Evolutionary conservation across 2,888 invertebrate genomes (phyloP).

Genomic region (Standfussiana lucernea): DNA sequence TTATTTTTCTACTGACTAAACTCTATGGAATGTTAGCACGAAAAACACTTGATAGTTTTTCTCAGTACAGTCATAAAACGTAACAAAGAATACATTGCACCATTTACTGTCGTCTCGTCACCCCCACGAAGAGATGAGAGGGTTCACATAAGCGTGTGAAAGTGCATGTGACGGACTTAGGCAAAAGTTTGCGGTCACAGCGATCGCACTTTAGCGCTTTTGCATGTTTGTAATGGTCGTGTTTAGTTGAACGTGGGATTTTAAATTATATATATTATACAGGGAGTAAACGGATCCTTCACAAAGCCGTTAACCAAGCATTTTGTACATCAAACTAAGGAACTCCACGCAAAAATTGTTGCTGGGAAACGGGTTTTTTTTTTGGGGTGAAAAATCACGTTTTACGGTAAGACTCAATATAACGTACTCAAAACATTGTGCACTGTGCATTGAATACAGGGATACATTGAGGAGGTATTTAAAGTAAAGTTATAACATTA

Average conservation of each 20-base stretch:
- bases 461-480: too few relatives aligned
- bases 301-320: too few relatives aligned
- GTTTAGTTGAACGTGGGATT: conserved; percentile 20
- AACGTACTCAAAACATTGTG: too few relatives aligned
- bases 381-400: too few relatives aligned
- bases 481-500: too few relatives aligned
- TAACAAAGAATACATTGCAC: background rate
- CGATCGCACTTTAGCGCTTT: conserved; percentile 14
- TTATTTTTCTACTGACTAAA: background rate
- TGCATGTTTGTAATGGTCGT: conserved; percentile 29
- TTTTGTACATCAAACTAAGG: too few relatives aligned
- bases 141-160: conserved; percentile 34
- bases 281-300: too few relatives aligned
- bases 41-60: background rate
- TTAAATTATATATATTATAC: background rate
- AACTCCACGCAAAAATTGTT: too few relatives aligned
- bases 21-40: background rate
- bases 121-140: background rate
- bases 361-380: too few relatives aligned
- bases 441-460: too few relatives aligned
- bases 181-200: conserved; percentile 54
- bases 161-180: conserved; percentile 33
- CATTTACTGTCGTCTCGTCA: background rate
- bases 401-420: too few relatives aligned
- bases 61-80: background rate